Evolutionary conservation across 2,797 vertebrate species (phyloP).

Genomic region (Pangasius sanitwongsei): DNA sequence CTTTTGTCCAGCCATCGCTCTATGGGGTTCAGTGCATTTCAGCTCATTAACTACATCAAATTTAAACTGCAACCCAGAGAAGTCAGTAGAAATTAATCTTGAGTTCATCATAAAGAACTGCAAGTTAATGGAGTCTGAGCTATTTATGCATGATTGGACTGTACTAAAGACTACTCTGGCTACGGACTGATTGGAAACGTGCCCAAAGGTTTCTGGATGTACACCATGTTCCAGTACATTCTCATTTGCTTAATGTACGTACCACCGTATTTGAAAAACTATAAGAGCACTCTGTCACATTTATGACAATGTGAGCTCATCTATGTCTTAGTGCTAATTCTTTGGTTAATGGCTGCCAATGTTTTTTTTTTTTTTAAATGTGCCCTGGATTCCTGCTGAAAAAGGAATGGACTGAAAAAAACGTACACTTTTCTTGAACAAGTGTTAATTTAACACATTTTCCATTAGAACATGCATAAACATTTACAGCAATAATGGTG

Average conservation of each 20-base stretch:
- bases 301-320: constrained; percentile 17
- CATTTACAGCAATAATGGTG: constrained; percentile 24
- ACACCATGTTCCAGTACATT: constrained; percentile 27
- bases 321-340: constrained; percentile 5
- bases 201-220: constrained; percentile 25
- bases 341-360: not conserved
- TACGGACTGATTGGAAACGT: constrained; percentile 13
- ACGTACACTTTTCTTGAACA: not conserved
- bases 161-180: constrained; percentile 26
- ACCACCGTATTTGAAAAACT: constrained; percentile 24
- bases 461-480: constrained; percentile 9
- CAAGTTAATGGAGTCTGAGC: not conserved
- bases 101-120: constrained; percentile 2
- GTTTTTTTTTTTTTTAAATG: not conserved
- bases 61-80: constrained; percentile 24
- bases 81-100: constrained; percentile 3
- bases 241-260: not conserved
- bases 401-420: constrained; percentile 9
- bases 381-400: constrained; percentile 66
- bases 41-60: constrained; percentile 11
- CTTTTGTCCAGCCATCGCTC: constrained; percentile 5
- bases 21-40: constrained; percentile 8
- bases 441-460: not conserved
- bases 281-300: constrained; percentile 19
- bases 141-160: constrained; percentile 1